Conservation (phyloP, 2,113 vertebrate species). For the Oreochromis tanganicae region DNA sequence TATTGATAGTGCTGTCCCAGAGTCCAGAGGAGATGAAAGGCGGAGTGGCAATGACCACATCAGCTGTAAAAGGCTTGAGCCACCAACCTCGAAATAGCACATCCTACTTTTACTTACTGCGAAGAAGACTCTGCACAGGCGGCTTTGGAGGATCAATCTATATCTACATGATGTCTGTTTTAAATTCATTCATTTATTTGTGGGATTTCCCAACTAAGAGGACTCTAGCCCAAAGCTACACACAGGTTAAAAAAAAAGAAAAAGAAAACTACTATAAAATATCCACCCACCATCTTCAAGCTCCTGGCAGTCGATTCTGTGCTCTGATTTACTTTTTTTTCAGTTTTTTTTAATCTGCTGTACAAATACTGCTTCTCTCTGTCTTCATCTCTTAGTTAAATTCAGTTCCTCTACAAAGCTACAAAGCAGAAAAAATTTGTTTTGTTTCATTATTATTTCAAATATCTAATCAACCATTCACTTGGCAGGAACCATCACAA, state of each 20-base stretch:
- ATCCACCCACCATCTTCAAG: neutral
- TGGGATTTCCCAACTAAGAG: neutral
- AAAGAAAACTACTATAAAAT: neutral
- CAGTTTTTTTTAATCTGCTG: neutral
- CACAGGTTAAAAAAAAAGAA: neutral
- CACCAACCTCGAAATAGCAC: constrained; percentile 5
- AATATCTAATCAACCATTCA: neutral
- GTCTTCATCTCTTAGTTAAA: neutral
- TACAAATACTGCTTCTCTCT: neutral
- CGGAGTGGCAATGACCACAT: constrained; percentile 30
- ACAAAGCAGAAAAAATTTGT: neutral
- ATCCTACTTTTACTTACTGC: neutral
- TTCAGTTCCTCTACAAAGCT: neutral
- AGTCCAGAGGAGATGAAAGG: constrained; percentile 61
- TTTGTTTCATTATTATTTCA: neutral
- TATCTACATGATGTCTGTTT: neutral
- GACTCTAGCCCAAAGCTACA: neutral
- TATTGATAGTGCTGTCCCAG: constrained; percentile 53
- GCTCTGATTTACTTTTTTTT: neutral
- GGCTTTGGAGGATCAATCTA: neutral
- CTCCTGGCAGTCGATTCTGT: neutral
- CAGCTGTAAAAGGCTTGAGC: constrained; percentile 30
- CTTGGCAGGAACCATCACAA: neutral
- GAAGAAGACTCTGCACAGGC: neutral
- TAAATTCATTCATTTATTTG: neutral